A percentile compares a stretch with the other conserved stretches of the same genome.
Evolutionary conservation across 2,113 vertebrate species (phyloP).

Genomic region (Stigmatopora argus): DNA sequence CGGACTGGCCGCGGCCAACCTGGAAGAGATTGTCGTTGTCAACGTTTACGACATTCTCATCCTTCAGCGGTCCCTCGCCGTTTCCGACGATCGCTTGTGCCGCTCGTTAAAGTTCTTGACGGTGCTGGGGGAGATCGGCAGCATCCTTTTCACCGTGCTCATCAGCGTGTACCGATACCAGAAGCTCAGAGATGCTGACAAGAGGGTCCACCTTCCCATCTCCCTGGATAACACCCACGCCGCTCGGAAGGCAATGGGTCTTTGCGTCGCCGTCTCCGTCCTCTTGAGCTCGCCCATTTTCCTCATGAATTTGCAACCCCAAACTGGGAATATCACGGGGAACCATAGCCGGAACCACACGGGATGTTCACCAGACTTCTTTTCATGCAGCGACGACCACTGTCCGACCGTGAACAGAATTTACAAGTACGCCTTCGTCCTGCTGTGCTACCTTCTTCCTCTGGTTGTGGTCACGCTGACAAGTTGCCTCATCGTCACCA

Average conservation of each 20-base stretch:
- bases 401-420: constrained; percentile 43
- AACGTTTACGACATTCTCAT: constrained; percentile 54
- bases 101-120: constrained; percentile 53
- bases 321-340: constrained; percentile 17
- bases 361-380: constrained; percentile 54
- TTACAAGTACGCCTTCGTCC: constrained; percentile 60
- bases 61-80: accelerated
- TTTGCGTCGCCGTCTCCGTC: constrained; percentile 32
- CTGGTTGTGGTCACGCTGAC: constrained; percentile 59
- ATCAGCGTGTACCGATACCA: constrained; percentile 70
- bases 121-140: constrained; percentile 49
- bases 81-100: constrained; percentile 23
- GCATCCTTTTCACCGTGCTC: constrained; percentile 69
- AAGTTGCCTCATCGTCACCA: constrained; percentile 54
- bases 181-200: constrained; percentile 59
- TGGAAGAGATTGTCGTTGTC: constrained; percentile 63
- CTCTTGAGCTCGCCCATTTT: constrained; percentile 47
- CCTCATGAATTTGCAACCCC: constrained; percentile 11
- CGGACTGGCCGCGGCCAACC: constrained; percentile 56
- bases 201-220: constrained; percentile 43
- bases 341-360: background rate
- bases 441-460: constrained; percentile 58
- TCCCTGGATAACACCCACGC: constrained; percentile 53
- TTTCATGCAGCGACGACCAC: constrained; percentile 42
- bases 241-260: constrained; percentile 36